Evolutionary conservation across 2,113 vertebrate species (phyloP).

Genomic region (Pedetes capensis): DNA sequence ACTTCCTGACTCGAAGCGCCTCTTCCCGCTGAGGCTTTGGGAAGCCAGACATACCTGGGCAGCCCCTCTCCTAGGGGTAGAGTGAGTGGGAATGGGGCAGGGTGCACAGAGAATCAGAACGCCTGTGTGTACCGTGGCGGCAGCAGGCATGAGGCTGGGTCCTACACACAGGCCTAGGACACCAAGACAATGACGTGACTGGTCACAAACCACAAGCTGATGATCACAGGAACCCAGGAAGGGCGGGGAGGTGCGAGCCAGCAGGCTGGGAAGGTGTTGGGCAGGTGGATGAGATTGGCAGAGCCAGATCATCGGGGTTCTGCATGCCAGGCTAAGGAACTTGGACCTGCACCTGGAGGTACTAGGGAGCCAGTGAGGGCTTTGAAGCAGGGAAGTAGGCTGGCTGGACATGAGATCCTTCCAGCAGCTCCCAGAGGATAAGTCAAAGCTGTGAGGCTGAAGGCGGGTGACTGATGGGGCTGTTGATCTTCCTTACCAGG

Average conservation of each 20-base stretch:
- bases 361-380: background rate
- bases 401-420: background rate
- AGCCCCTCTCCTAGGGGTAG: background rate
- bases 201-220: background rate
- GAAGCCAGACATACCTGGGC: slow-evolving; percentile 72
- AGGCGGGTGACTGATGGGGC: background rate
- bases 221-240: background rate
- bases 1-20: slow-evolving; percentile 55
- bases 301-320: background rate
- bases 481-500: background rate
- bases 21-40: slow-evolving; percentile 55
- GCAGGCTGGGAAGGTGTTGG: background rate
- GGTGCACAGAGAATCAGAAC: background rate
- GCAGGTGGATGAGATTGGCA: background rate
- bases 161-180: background rate
- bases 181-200: rapidly evolving
- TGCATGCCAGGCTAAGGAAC: background rate
- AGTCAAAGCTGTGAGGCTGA: background rate
- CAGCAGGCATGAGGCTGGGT: background rate
- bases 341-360: background rate
- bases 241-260: rapidly evolving
- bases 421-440: background rate
- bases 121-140: background rate
- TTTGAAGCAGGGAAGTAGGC: background rate
- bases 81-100: background rate